Base-by-base conservation (phyloP, 2,888 invertebrate species). In the Acanthosepion lycidas region DNA sequence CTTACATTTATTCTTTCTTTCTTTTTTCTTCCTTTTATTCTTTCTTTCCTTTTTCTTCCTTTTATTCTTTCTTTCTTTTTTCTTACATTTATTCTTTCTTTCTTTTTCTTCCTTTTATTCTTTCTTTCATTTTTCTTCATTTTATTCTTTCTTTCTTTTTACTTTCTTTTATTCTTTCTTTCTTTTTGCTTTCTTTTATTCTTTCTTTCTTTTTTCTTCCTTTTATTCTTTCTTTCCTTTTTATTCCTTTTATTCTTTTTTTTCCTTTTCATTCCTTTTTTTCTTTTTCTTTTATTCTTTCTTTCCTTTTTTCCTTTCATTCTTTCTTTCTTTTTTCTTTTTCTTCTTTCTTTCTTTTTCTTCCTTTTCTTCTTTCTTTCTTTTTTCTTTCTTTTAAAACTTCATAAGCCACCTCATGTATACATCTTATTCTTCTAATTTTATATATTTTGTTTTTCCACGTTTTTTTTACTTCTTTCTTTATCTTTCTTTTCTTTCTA, bases 141-240 rank as follows among this genome's bases (percentile, higher is more conserved):
- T 28, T 4, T 28, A n/a, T n/a, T n/a, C n/a, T n/a, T n/a, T 64
- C 26, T 26, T 64, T 64, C 6, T 26, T 26, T 26, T 26, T 26
- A 0, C 6, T 64, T 64, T 0, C 8, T 28, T 64, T 64, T 64
- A 23, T 64, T 8, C 28, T 6, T 64, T n/a, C n/a, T n/a, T n/a
- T n/a, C 26, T 26, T 26, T 26, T 6, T 26, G 0, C 8, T 64
- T 26, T 0, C 28, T 8, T 26, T 28, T 26, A 4, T 28, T 6
- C 26, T 28, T 26, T 28, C 26, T 26, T 64, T 8, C n/a, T n/a
- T n/a, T n/a, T 8, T 26, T 64, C 0, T 5, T 28, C 0, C 26
- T 26, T 8, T 15, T 78, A 1, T 78, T 12, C 1, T n/a, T 6
- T n/a, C 0, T 0, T n/a, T 33, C 8, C 15, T 0, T 18, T n/a